Conservation (phyloP, 2,888 invertebrate genomes). For the Pterostichus madidus region DNA sequence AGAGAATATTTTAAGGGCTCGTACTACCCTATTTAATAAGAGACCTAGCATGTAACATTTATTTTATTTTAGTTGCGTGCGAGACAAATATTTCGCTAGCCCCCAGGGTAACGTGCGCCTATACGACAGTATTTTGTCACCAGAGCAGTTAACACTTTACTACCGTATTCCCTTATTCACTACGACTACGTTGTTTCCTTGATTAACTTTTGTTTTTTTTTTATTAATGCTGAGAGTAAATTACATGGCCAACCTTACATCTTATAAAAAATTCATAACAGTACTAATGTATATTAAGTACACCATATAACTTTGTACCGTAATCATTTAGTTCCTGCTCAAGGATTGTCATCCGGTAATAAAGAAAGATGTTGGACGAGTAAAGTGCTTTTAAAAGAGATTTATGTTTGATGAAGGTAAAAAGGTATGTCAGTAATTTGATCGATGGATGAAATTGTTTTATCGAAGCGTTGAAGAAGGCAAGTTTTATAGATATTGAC, state of each 20-base stretch:
- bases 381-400: neutral
- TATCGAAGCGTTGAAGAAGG: neutral
- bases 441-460: conserved; percentile 36
- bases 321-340: neutral
- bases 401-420: conserved; percentile 13
- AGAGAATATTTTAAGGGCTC: too few species aligned
- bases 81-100: too few species aligned
- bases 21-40: too few species aligned
- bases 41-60: too few species aligned
- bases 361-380: conserved; percentile 22
- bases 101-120: too few species aligned
- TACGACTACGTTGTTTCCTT: neutral
- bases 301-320: neutral
- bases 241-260: neutral
- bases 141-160: too few species aligned
- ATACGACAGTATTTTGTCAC: too few species aligned
- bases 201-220: conserved; percentile 33
- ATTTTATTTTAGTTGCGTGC: too few species aligned
- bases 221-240: neutral
- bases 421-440: conserved; percentile 14
- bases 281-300: neutral
- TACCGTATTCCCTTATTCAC: too few species aligned
- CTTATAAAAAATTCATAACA: conserved; percentile 46
- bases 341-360: neutral
- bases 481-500: conserved; percentile 24